Evolutionary conservation across 2,888 invertebrate species (phyloP).

Genomic region (Platycheirus albimanus): DNA sequence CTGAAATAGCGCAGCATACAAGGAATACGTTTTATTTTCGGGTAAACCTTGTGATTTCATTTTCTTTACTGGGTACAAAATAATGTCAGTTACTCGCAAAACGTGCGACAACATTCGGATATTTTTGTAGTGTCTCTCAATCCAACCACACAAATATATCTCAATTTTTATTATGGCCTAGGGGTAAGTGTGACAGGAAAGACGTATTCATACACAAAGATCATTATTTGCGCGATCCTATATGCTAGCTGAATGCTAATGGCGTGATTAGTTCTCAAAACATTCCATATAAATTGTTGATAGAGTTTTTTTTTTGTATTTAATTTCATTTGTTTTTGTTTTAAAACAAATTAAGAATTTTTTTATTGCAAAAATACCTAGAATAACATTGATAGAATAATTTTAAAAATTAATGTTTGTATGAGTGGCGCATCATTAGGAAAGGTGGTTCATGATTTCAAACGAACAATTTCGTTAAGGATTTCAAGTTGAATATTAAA

Average conservation of each 20-base stretch:
- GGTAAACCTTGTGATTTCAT: neutral
- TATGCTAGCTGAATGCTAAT: slow-evolving; percentile 65
- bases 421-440: too few species aligned
- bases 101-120: neutral
- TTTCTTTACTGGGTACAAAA: neutral
- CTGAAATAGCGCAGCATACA: neutral
- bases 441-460: too few species aligned
- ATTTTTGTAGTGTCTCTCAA: slow-evolving; percentile 4
- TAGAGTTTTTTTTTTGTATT: slow-evolving; percentile 41
- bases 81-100: neutral
- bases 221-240: slow-evolving; percentile 49
- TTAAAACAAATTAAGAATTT: slow-evolving; percentile 45
- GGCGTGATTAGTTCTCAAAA: slow-evolving; percentile 58
- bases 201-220: slow-evolving; percentile 20
- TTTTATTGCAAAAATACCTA: slow-evolving; percentile 49
- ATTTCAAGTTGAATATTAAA: too few species aligned
- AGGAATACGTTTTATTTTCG: slow-evolving; percentile 2
- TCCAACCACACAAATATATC: slow-evolving; percentile 10
- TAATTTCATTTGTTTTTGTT: neutral
- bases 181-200: slow-evolving; percentile 16
- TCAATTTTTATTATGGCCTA: too few species aligned
- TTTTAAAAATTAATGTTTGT: too few species aligned
- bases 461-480: too few species aligned
- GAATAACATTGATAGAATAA: neutral
- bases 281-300: slow-evolving; percentile 40